A percentile compares a stretch with the other conserved stretches of the same genome.
Conservation (phyloP, 2,113 vertebrate species). For the Thomomys bottae region DNA sequence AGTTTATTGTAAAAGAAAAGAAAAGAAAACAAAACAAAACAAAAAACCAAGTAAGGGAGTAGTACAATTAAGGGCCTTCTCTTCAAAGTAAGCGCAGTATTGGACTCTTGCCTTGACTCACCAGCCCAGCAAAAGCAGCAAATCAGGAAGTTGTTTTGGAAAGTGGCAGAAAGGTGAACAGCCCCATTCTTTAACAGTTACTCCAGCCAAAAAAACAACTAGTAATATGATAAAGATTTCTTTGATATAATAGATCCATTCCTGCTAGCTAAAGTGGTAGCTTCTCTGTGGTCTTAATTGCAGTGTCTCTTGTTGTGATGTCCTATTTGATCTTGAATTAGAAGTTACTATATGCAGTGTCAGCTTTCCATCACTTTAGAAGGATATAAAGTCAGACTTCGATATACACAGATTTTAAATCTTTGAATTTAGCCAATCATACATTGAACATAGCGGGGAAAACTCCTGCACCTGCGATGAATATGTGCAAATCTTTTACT, state of each 20-base stretch:
- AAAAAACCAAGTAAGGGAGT: background rate
- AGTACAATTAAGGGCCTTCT: background rate
- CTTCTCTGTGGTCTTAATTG: background rate
- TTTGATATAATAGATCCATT: background rate
- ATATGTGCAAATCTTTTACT: background rate
- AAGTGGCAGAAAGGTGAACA: background rate
- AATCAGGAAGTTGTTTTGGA: background rate
- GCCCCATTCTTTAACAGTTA: rapidly evolving
- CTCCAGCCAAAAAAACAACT: background rate
- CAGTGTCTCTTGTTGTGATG: background rate
- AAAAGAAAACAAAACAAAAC: too few relatives aligned
- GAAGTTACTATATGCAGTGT: background rate
- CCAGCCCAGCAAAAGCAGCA: background rate
- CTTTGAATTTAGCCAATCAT: background rate
- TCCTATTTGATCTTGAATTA: background rate
- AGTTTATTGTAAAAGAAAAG: too few relatives aligned
- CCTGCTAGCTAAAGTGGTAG: too few relatives aligned
- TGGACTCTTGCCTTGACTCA: background rate
- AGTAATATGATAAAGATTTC: too few relatives aligned
- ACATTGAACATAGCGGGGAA: background rate
- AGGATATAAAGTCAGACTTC: background rate
- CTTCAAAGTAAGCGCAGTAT: background rate
- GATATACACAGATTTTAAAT: background rate
- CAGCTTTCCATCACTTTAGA: background rate
- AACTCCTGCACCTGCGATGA: background rate